Conservation (phyloP, 2,888 invertebrate genomes). For the Heliconius ismenius region DNA sequence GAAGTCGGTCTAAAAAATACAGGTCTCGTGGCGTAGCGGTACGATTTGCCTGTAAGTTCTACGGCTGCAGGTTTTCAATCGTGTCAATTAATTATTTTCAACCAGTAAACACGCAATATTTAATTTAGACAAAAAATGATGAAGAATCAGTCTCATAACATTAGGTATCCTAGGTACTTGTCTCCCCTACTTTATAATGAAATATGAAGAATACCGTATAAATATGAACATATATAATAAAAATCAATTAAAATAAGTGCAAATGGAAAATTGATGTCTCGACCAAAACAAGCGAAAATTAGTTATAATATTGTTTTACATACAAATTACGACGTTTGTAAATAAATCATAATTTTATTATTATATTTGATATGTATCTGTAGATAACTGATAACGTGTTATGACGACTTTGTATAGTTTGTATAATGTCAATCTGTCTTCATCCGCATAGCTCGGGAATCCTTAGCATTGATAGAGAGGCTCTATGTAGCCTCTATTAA, state of each 20-base stretch:
- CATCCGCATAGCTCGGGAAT: constrained; percentile 13
- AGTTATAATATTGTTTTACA: constrained; percentile 13
- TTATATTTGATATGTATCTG: constrained; percentile 21
- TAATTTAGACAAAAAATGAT: not conserved
- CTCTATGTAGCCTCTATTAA: not conserved
- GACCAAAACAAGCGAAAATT: constrained; percentile 8
- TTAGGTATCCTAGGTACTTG: not conserved
- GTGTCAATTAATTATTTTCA: no score
- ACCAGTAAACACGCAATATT: not conserved
- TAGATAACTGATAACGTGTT: constrained; percentile 17
- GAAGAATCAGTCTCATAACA: not conserved
- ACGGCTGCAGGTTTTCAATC: no score
- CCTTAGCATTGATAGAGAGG: not conserved
- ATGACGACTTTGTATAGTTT: constrained; percentile 16
- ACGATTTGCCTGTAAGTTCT: no score
- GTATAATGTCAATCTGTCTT: constrained; percentile 15
- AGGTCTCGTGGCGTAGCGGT: no score
- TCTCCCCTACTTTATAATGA: not conserved
- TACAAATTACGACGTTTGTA: constrained; percentile 1
- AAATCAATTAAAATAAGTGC: not conserved
- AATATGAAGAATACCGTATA: not conserved
- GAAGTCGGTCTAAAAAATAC: no score
- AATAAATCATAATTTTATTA: not conserved
- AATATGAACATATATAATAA: not conserved
- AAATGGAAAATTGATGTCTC: not conserved